These are phyloP conservation scores for Mirounga angustirostris DNA, from an alignment of 2,113 vertebrate genomes.

Conservation along the genomic window DNA sequence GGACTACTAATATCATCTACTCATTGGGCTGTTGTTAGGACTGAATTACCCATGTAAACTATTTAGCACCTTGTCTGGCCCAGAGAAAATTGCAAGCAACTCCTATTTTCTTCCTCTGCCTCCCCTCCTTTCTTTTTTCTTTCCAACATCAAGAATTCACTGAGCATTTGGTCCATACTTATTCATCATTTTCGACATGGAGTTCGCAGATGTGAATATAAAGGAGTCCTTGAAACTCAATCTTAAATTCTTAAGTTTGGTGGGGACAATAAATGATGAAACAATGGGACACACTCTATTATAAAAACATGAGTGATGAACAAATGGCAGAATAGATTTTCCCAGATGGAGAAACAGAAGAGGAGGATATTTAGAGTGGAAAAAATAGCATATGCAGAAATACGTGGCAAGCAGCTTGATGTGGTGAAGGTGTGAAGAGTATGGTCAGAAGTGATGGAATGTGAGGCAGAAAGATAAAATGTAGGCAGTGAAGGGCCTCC, in stretches of 20 bases:
- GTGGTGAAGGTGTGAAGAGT: neutral
- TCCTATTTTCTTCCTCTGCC: neutral
- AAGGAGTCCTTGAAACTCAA: neutral
- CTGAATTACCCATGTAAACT: neutral
- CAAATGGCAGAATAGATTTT: neutral
- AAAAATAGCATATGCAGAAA: neutral
- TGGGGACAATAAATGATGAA: neutral
- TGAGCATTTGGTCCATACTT: neutral
- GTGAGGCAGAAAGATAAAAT: neutral
- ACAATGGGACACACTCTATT: neutral
- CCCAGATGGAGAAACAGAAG: neutral
- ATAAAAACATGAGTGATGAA: neutral
- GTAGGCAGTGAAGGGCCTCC: neutral
- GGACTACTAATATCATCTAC: neutral
- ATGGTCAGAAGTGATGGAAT: neutral
- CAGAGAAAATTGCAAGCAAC: neutral
- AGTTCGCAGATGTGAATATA: neutral
- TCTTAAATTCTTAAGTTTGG: conserved; percentile 5
- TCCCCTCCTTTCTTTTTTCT: neutral
- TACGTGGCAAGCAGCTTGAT: neutral
- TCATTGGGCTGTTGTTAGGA: neutral
- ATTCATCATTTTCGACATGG: neutral
- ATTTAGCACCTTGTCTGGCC: neutral
- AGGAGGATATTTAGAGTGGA: neutral
- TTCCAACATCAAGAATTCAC: neutral